Percentiles rank a stretch among this genome's conserved stretches.
phyloP scores from a whole-genome alignment of 2,888 invertebrate genomes.

The Helobdella robusta region DNA sequence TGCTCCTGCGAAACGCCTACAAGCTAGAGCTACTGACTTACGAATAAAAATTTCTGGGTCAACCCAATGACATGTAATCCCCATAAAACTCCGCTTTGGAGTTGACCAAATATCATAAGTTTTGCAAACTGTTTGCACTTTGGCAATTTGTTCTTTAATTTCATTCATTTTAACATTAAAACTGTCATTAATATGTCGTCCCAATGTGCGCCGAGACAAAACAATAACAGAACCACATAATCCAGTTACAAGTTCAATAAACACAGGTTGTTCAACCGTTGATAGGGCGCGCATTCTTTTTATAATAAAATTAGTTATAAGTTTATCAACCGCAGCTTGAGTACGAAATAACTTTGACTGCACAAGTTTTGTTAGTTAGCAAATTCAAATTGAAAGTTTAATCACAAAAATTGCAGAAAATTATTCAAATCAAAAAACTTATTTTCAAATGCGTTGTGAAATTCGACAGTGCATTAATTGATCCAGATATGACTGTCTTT shows the following conservation, averaged over 20 bases:
- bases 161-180: neutral
- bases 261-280: neutral
- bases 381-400: too few species aligned
- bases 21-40: conserved; percentile 3
- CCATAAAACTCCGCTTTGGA: conserved; percentile 3
- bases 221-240: conserved; percentile 3
- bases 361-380: neutral
- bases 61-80: conserved; percentile 1
- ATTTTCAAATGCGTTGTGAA: too few species aligned
- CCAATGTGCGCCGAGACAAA: neutral
- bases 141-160: neutral
- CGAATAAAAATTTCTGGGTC: neutral
- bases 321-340: conserved; percentile 3
- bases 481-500: too few species aligned
- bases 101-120: neutral
- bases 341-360: conserved; percentile 1
- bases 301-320: conserved; percentile 1
- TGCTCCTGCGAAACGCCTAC: too few species aligned
- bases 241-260: conserved; percentile 3
- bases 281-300: neutral
- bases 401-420: too few species aligned
- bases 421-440: too few species aligned
- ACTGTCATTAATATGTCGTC: neutral
- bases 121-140: neutral
- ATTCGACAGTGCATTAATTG: too few species aligned